Evolutionary conservation across 2,113 vertebrate species (phyloP), one percentile per base, ranked within the genome.

Genomic region (Plecturocebus donacophilus): DNA sequence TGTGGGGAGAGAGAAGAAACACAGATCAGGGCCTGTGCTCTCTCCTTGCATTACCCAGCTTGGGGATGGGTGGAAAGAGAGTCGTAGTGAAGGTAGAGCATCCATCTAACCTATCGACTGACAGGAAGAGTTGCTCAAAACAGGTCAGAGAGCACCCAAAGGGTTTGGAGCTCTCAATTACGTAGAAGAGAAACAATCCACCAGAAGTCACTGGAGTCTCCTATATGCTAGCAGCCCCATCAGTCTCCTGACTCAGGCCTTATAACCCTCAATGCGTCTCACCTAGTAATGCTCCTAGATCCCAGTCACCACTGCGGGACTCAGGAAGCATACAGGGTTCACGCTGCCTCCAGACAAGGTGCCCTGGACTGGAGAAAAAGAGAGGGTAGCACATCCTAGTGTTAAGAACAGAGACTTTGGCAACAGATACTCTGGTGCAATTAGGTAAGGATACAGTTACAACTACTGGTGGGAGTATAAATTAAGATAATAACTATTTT

Each of bases 251-350:
- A 77, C 20, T 66, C 32, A 66, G 54, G 16, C 13, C 16, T 42
- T 8, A 5, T 13, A 11, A 35, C 11, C 49, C 58, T 52, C 9
- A 10, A 17, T 66, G 2, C 47, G 2, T 95, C 98, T 99, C 95
- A 99, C 99, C 99, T 99, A 99, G 70, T 99, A 99, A 84, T 99
- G 96, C 12, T 99, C 99, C 99, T 99, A 99, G 97, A 98, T 97
- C 3, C 99, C 99, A 0, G 98, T 99, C 97, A 99, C 96, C 45
- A 99, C 91, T 68, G 99, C 99, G 0, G 99, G 99, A 40, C 98
- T 99, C 97, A 99, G 97, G 0, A 99, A 98, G 25, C 99, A 98
- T 0, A 99, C 99, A 0, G 99, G 99, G 87, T 99, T 99, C 99
- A 99, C 98, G 85, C 99, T 99, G 64, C 98, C 99, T 94, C 99